These are phyloP conservation scores for Melolontha melolontha DNA, from an alignment of 2,888 invertebrate species.

Conservation along the genomic window DNA sequence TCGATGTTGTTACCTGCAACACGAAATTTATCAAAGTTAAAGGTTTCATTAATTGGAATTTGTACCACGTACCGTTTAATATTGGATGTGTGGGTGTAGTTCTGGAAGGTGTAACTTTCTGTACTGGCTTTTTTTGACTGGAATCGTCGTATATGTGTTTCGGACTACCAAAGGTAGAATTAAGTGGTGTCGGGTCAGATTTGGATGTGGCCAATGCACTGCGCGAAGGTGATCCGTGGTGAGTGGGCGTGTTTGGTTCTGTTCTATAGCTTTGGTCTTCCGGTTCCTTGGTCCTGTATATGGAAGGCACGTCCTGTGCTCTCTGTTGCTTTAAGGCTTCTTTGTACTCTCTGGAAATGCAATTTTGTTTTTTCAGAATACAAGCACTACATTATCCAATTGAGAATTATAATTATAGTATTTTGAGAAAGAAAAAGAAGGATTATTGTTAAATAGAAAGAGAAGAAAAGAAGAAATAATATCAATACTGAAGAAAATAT, in stretches of 20 bases:
- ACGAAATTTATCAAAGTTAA: too few relatives aligned
- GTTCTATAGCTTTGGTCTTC: slow-evolving; percentile 70
- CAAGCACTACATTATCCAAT: too few relatives aligned
- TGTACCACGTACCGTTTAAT: slow-evolving; percentile 23
- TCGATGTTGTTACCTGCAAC: slow-evolving; percentile 47
- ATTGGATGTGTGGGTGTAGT: slow-evolving; percentile 57
- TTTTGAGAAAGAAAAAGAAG: too few relatives aligned
- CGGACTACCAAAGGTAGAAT: slow-evolving; percentile 67
- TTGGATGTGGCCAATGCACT: slow-evolving; percentile 63
- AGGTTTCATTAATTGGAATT: too few relatives aligned
- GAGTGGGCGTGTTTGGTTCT: slow-evolving; percentile 67
- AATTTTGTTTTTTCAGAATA: too few relatives aligned
- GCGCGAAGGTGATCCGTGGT: slow-evolving; percentile 64
- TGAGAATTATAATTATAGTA: too few relatives aligned
- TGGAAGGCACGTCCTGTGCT: slow-evolving; percentile 77
- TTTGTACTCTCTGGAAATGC: slow-evolving; percentile 82
- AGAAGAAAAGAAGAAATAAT: too few relatives aligned
- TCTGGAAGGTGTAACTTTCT: slow-evolving; percentile 84
- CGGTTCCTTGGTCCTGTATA: slow-evolving; percentile 78
- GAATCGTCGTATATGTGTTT: slow-evolving; percentile 70
- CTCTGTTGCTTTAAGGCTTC: slow-evolving; percentile 89
- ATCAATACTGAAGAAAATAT: too few relatives aligned
- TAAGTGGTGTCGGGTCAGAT: slow-evolving; percentile 67
- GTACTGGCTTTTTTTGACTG: slow-evolving; percentile 75
- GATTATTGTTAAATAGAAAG: too few relatives aligned